Evolutionary conservation across 1,140 invertebrate species (phyloP).

Genomic region (Heliconius congener): DNA sequence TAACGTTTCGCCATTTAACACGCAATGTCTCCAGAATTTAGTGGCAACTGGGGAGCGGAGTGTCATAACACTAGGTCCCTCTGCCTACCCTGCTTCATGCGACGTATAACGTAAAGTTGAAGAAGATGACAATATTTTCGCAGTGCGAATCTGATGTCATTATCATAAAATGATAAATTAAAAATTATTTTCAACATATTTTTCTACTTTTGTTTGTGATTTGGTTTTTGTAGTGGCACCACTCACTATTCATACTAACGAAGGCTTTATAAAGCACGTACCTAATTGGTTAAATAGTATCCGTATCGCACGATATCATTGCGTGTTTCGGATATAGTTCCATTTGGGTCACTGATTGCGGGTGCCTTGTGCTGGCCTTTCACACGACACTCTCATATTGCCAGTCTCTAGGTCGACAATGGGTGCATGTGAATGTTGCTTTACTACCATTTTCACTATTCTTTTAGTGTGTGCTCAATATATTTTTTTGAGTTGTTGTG

Average conservation of each 20-base stretch:
- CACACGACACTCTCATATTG: constrained; percentile 22
- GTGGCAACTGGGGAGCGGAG: too few relatives aligned
- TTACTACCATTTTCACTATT: constrained; percentile 1
- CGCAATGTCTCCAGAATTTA: too few relatives aligned
- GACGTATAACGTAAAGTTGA: too few relatives aligned
- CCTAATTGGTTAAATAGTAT: neutral
- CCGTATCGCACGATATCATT: constrained; percentile 35
- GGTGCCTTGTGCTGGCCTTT: constrained; percentile 26
- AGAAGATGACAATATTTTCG: too few relatives aligned
- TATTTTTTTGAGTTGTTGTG: neutral
- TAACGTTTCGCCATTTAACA: too few relatives aligned
- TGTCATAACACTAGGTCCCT: too few relatives aligned
- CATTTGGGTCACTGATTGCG: constrained; percentile 41
- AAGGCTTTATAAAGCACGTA: neutral
- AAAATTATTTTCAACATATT: neutral
- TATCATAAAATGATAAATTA: too few relatives aligned
- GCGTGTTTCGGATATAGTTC: constrained; percentile 37
- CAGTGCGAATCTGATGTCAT: too few relatives aligned
- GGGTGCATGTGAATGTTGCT: constrained; percentile 8
- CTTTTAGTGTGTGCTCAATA: neutral
- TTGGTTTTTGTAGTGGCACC: neutral
- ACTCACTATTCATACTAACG: neutral
- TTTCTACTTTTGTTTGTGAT: neutral
- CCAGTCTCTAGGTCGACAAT: constrained; percentile 21
- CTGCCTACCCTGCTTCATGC: too few relatives aligned